A percentile compares a stretch with the other conserved stretches of the same genome.
These are phyloP conservation scores for Gallinago jamesoni DNA, from an alignment of 2,113 vertebrate genomes.

Conservation along the genomic window DNA sequence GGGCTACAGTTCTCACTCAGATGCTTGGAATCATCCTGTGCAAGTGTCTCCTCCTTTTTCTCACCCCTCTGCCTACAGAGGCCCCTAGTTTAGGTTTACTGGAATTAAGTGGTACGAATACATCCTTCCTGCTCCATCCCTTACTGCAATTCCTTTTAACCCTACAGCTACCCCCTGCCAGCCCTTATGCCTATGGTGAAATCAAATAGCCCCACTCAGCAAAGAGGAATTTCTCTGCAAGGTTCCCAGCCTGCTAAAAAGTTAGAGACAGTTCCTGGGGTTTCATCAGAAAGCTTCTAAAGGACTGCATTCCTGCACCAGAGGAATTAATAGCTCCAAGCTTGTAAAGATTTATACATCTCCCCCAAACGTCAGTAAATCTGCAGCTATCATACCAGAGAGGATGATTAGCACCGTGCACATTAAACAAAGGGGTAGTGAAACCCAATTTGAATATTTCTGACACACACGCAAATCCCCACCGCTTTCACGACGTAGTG, in stretches of 20 bases:
- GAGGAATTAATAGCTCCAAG: constrained; percentile 31
- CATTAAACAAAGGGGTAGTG: constrained; percentile 20
- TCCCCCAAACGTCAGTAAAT: background rate
- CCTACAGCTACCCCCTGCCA: background rate
- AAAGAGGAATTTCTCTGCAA: background rate
- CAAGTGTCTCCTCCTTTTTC: background rate
- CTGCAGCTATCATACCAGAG: background rate
- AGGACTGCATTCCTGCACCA: background rate
- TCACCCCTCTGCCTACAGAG: background rate
- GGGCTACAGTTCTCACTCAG: background rate
- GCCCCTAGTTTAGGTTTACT: background rate
- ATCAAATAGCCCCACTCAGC: background rate
- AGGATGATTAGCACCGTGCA: background rate
- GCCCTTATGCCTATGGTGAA: background rate
- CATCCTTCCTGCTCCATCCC: background rate
- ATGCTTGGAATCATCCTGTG: background rate
- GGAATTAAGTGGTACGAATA: background rate
- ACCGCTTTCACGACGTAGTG: background rate
- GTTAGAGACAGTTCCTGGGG: background rate
- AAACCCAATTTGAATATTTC: constrained; percentile 5
- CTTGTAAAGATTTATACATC: background rate
- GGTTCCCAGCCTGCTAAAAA: background rate
- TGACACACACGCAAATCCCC: background rate
- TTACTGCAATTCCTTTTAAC: background rate
- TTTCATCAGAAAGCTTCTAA: constrained; percentile 13